A percentile compares a stretch with the other conserved stretches of the same genome.
phyloP scores from a whole-genome alignment of 2,113 vertebrate genomes.

The Cromileptes altivelis region DNA sequence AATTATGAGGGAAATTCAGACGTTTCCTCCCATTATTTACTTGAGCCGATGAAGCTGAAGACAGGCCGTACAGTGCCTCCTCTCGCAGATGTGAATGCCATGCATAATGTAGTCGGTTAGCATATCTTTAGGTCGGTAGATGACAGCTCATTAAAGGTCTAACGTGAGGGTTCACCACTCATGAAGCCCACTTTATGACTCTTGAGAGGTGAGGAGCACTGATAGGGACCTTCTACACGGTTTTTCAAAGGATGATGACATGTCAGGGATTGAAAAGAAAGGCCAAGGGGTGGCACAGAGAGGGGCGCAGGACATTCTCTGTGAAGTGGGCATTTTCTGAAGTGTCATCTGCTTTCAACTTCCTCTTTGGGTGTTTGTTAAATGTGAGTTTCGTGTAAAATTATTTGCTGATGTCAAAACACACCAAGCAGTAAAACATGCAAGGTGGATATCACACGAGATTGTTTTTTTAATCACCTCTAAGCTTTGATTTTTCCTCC shows the following conservation, averaged over 20 bases:
- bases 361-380: conserved; percentile 9
- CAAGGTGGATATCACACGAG: background rate
- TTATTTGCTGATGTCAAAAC: background rate
- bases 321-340: conserved; percentile 53
- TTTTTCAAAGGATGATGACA: conserved; percentile 68
- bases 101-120: conserved; percentile 72
- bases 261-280: conserved; percentile 65
- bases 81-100: conserved; percentile 25
- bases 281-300: conserved; percentile 43
- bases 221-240: conserved; percentile 53
- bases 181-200: conserved; percentile 59
- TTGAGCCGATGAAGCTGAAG: conserved; percentile 1
- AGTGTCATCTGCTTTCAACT: conserved; percentile 32
- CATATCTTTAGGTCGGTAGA: conserved; percentile 61
- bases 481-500: background rate
- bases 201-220: conserved; percentile 56
- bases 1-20: conserved; percentile 5
- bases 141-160: conserved; percentile 81
- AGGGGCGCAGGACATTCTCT: conserved; percentile 38
- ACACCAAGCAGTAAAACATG: background rate
- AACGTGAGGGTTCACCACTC: conserved; percentile 67
- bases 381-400: conserved; percentile 6
- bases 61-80: conserved; percentile 10
- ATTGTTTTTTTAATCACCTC: conserved; percentile 10
- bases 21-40: conserved; percentile 13